Conservation (phyloP, 2,888 invertebrate genomes). For the Diloba caeruleocephala region DNA sequence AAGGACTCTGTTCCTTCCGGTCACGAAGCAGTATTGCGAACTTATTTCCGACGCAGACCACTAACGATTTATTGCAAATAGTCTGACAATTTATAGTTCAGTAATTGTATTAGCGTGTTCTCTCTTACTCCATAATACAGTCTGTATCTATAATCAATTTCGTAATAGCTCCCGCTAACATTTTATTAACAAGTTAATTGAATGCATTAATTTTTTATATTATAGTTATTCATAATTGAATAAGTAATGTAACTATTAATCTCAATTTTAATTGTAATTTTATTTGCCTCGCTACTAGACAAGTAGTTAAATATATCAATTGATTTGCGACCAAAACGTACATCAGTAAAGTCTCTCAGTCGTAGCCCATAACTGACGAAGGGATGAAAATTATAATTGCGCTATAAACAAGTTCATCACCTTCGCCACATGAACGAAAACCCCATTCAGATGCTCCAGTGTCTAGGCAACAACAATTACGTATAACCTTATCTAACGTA, state of each 20-base stretch:
- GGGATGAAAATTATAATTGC: constrained; percentile 3
- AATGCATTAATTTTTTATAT: constrained; percentile 19
- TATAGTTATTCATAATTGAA: constrained; percentile 29
- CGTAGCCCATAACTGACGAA: background rate
- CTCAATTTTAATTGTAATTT: constrained; percentile 7
- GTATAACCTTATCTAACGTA: constrained; percentile 56
- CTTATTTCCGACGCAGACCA: constrained; percentile 67
- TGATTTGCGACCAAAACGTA: background rate
- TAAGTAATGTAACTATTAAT: constrained; percentile 33
- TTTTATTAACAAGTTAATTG: constrained; percentile 40
- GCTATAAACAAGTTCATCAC: constrained; percentile 1
- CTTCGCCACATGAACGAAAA: constrained; percentile 4
- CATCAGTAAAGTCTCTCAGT: background rate
- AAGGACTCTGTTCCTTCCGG: constrained; percentile 72
- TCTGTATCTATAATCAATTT: constrained; percentile 23
- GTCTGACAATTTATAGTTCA: constrained; percentile 55
- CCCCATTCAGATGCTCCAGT: constrained; percentile 34
- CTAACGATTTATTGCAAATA: constrained; percentile 60
- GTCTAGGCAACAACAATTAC: constrained; percentile 50
- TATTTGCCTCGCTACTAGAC: constrained; percentile 8
- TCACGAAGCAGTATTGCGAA: constrained; percentile 64
- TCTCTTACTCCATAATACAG: constrained; percentile 26
- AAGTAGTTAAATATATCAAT: background rate
- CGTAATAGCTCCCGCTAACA: constrained; percentile 40
- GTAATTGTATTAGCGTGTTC: constrained; percentile 40